Percentiles rank a stretch among this genome's conserved stretches.
These are phyloP conservation scores for Epistrophe grossulariae DNA, from an alignment of 2,888 invertebrate genomes.

Conservation along the genomic window DNA sequence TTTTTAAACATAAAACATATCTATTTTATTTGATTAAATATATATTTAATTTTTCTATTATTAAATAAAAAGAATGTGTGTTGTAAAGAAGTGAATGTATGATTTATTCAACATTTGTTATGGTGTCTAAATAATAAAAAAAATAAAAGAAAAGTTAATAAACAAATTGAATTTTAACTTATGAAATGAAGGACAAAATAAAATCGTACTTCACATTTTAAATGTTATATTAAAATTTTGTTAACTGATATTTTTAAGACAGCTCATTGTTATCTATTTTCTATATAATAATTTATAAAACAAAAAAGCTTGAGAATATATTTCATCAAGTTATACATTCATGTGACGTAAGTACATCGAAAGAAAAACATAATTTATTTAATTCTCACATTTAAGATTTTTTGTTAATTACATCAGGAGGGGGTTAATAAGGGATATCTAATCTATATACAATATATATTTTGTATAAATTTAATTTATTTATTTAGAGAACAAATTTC, in stretches of 20 bases:
- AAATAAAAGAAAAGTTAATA: not conserved
- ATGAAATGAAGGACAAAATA: not conserved
- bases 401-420: constrained; percentile 62
- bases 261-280: not conserved
- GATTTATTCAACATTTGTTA: not conserved
- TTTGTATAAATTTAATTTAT: not conserved
- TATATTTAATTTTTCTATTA: not conserved
- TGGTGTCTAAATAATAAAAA: not conserved
- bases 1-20: not conserved
- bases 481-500: not conserved
- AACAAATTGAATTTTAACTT: not conserved
- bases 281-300: not conserved
- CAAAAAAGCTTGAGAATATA: not conserved
- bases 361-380: constrained; percentile 3
- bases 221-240: not conserved
- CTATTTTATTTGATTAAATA: not conserved
- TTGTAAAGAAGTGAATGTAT: too few relatives aligned
- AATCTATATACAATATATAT: constrained; percentile 5
- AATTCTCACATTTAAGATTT: constrained; percentile 12
- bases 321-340: not conserved
- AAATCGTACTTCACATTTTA: not conserved
- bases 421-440: constrained; percentile 71
- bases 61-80: not conserved
- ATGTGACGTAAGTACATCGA: not conserved
- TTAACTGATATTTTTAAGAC: constrained; percentile 1